Conservation (phyloP, 1,140 invertebrate genomes). For the Listronotus bonariensis region DNA sequence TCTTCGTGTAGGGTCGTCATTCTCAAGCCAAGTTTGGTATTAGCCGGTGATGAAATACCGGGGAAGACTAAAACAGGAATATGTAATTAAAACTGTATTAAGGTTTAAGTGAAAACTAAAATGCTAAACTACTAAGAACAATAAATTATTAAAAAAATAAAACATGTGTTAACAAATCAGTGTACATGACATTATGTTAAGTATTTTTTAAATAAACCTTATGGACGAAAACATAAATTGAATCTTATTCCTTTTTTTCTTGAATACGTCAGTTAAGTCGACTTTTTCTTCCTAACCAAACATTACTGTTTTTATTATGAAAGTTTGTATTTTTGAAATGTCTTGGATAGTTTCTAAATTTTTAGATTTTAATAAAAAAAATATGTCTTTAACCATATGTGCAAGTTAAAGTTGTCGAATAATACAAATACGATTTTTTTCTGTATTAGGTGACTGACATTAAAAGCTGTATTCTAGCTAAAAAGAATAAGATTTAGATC, state of each 20-base stretch:
- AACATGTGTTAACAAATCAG: conserved; percentile 12
- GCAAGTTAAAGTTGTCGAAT: too few relatives aligned
- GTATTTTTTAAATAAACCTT: background rate
- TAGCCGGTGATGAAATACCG: conserved; percentile 72
- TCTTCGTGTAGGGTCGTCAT: conserved; percentile 94
- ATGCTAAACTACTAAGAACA: too few relatives aligned
- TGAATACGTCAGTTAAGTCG: conserved; percentile 1
- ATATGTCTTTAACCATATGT: too few relatives aligned
- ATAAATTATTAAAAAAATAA: conserved; percentile 6
- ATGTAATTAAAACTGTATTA: too few relatives aligned
- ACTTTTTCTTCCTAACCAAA: too few relatives aligned
- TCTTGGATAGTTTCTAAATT: too few relatives aligned
- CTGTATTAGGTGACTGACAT: too few relatives aligned
- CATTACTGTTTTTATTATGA: too few relatives aligned
- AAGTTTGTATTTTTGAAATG: too few relatives aligned
- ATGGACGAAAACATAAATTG: conserved; percentile 1
- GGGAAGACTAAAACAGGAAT: conserved; percentile 23
- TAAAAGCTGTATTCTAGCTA: background rate
- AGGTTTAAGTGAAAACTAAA: too few relatives aligned
- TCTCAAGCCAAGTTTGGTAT: conserved; percentile 79
- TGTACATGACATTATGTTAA: conserved; percentile 10
- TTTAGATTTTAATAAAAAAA: too few relatives aligned
- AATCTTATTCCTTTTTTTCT: conserved; percentile 4
- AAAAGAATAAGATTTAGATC: conserved; percentile 9
- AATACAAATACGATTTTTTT: too few relatives aligned